These are phyloP conservation scores for Balearica regulorum DNA, from an alignment of 2,797 vertebrate species.

Conservation along the genomic window DNA sequence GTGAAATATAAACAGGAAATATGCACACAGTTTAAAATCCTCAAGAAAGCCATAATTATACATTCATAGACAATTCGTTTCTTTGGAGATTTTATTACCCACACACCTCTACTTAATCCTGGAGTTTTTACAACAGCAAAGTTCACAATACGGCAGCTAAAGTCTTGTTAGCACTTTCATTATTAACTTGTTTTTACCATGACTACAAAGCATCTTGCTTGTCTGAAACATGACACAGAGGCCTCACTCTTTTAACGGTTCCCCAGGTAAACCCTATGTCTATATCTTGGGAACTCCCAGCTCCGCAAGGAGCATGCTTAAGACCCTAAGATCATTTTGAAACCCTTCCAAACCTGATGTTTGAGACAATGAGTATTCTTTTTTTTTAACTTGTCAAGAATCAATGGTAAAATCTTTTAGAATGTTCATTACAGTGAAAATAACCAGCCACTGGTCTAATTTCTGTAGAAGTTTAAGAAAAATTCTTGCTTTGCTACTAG, in stretches of 20 bases:
- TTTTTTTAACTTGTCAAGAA: not conserved
- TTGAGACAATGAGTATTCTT: not conserved
- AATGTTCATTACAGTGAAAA: conserved; percentile 34
- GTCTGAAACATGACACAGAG: conserved; percentile 18
- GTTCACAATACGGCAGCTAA: conserved; percentile 23
- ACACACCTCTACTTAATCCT: conserved; percentile 35
- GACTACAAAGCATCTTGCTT: not conserved
- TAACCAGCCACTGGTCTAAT: conserved; percentile 18
- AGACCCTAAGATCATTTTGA: not conserved
- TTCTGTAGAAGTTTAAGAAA: not conserved
- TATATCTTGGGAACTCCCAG: not conserved
- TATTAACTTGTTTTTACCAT: conserved; percentile 46
- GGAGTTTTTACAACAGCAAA: conserved; percentile 55
- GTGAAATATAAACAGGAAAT: conserved; percentile 62
- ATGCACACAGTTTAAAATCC: conserved; percentile 42
- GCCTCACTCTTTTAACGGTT: not conserved
- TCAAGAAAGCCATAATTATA: conserved; percentile 63
- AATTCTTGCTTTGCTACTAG: not conserved
- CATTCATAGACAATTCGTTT: conserved; percentile 52
- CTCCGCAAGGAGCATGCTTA: not conserved
- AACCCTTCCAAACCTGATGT: not conserved
- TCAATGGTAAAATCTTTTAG: not conserved
- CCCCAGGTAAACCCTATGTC: not conserved
- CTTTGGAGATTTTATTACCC: conserved; percentile 60
- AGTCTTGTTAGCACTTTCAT: conserved; percentile 50